These are phyloP conservation scores for Gnathochromis pfefferi DNA, from an alignment of 2,113 vertebrate genomes.

Conservation along the genomic window DNA sequence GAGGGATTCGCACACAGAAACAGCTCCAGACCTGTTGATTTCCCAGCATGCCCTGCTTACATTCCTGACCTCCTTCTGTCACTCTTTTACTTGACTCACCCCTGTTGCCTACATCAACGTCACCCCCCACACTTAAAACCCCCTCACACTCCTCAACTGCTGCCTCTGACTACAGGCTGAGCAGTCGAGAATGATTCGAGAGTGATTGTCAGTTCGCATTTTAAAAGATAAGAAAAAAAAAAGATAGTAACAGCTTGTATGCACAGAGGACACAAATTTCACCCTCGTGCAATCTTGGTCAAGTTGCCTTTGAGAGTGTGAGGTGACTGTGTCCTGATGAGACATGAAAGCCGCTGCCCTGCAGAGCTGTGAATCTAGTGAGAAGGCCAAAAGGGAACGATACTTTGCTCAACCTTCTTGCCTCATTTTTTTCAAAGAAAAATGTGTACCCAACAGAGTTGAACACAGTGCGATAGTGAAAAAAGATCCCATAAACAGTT, in stretches of 20 bases:
- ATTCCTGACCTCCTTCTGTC: constrained; percentile 73
- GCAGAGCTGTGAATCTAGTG: constrained; percentile 29
- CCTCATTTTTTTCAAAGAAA: background rate
- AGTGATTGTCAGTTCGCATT: constrained; percentile 4
- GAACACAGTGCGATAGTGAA: background rate
- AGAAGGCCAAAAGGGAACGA: constrained; percentile 28
- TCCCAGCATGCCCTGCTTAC: constrained; percentile 59
- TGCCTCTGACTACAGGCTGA: background rate
- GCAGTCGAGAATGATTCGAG: background rate
- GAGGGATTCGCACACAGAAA: constrained; percentile 37
- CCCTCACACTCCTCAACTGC: background rate
- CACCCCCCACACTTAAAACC: background rate
- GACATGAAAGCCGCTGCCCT: constrained; percentile 8
- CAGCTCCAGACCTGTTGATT: constrained; percentile 53
- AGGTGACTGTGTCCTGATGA: background rate
- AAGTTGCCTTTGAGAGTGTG: background rate
- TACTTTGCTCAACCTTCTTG: constrained; percentile 1
- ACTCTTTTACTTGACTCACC: constrained; percentile 46
- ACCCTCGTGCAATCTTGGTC: background rate
- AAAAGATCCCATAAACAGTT: background rate
- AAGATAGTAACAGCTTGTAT: background rate
- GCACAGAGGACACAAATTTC: background rate
- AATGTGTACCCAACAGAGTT: constrained; percentile 34
- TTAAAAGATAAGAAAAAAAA: background rate
- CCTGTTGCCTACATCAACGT: background rate